Evolutionary conservation across 2,113 vertebrate genomes (phyloP).

Genomic region (Cephalopholis sonnerati): DNA sequence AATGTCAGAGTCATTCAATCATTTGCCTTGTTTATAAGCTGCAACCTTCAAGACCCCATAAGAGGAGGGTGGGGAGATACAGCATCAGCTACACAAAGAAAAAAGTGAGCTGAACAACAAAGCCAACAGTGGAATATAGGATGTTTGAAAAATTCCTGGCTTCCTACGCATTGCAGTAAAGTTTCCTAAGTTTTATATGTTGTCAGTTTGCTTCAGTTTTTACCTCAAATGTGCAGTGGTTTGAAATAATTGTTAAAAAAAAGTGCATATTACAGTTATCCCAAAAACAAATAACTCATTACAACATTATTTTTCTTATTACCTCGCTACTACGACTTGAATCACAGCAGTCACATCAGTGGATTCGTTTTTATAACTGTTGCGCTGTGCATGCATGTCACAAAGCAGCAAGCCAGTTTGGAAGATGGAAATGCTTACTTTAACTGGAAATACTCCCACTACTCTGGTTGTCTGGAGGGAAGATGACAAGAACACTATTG

Average conservation of each 20-base stretch:
- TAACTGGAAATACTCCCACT: too few relatives aligned
- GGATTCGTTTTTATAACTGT: too few relatives aligned
- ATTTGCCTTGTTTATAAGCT: conserved; percentile 12
- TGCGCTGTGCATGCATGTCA: too few relatives aligned
- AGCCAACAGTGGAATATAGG: background rate
- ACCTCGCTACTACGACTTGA: too few relatives aligned
- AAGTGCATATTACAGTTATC: background rate
- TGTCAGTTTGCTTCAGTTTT: background rate
- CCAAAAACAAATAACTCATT: too few relatives aligned
- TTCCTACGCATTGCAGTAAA: background rate
- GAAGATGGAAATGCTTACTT: too few relatives aligned
- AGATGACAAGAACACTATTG: too few relatives aligned
- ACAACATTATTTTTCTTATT: too few relatives aligned
- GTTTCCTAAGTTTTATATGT: background rate
- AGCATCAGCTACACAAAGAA: background rate
- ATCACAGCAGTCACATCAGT: too few relatives aligned
- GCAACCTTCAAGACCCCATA: background rate
- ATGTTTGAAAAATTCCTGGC: background rate
- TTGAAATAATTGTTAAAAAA: background rate
- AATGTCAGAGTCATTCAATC: conserved; percentile 36
- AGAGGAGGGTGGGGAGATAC: background rate
- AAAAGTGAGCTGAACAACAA: background rate
- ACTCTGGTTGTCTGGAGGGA: too few relatives aligned
- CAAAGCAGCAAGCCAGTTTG: too few relatives aligned
- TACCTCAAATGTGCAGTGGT: background rate